Evolutionary conservation across 2,888 invertebrate species (phyloP).

Genomic region (Axea sp.): DNA sequence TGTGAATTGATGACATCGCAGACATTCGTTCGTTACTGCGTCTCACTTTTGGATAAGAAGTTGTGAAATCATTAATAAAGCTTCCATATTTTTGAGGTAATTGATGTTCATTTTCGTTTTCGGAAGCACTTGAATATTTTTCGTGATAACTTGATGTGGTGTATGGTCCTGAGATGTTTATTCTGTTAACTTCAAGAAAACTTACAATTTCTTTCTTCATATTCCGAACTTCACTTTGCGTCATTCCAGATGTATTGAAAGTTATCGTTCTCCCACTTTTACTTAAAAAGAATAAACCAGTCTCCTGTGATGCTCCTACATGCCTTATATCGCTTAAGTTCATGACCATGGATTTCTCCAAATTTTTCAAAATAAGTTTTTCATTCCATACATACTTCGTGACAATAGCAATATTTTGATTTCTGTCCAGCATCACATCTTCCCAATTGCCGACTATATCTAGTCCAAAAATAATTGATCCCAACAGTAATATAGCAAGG

Average conservation of each 20-base stretch:
- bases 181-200: constrained; percentile 63
- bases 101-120: constrained; percentile 50
- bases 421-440: constrained; percentile 67
- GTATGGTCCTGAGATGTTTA: constrained; percentile 48
- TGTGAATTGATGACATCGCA: constrained; percentile 17
- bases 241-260: constrained; percentile 65
- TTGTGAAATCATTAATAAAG: not conserved
- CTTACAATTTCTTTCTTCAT: constrained; percentile 64
- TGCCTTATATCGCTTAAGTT: constrained; percentile 68
- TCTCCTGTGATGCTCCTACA: constrained; percentile 66
- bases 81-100: not conserved
- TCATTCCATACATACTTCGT: constrained; percentile 67
- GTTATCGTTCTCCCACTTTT: constrained; percentile 64
- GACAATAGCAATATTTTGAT: constrained; percentile 64
- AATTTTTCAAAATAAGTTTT: constrained; percentile 58
- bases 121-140: constrained; percentile 54
- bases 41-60: not conserved
- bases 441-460: constrained; percentile 70
- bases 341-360: constrained; percentile 52
- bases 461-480: constrained; percentile 67
- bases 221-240: constrained; percentile 63
- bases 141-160: constrained; percentile 43
- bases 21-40: constrained; percentile 19
- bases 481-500: constrained; percentile 61
- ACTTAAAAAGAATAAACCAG: constrained; percentile 67